Evolutionary conservation across 2,888 invertebrate genomes (phyloP).

Genomic region (Synergus gifuensis): DNA sequence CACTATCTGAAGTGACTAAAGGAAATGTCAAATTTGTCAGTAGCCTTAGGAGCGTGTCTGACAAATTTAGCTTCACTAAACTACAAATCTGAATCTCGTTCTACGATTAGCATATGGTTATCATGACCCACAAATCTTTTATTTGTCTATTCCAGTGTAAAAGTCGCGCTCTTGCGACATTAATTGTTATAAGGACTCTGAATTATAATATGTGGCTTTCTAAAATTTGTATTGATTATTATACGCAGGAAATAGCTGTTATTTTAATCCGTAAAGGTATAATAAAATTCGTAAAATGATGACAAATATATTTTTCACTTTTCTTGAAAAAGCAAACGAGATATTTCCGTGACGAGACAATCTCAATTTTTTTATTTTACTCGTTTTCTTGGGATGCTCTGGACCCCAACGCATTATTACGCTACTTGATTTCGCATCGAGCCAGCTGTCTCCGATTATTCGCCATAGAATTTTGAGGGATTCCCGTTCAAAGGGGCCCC

Average conservation of each 20-base stretch:
- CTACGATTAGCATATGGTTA: conserved; percentile 63
- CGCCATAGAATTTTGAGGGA: conserved; percentile 73
- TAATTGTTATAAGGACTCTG: not conserved
- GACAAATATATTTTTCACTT: not conserved
- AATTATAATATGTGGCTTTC: not conserved
- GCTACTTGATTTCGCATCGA: conserved; percentile 76
- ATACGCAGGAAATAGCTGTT: too few species aligned
- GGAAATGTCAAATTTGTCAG: conserved; percentile 60
- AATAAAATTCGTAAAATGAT: too few species aligned
- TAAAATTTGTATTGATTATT: not conserved
- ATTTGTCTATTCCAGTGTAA: not conserved
- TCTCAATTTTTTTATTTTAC: conserved; percentile 55
- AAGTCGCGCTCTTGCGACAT: not conserved
- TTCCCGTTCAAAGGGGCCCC: conserved; percentile 71
- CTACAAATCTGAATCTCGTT: conserved; percentile 37
- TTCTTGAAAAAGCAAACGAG: conserved; percentile 9
- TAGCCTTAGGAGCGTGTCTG: conserved; percentile 57
- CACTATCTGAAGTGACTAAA: conserved; percentile 11
- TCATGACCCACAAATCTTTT: conserved; percentile 43
- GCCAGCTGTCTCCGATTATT: conserved; percentile 76
- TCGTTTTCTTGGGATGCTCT: conserved; percentile 55
- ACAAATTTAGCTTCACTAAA: conserved; percentile 52
- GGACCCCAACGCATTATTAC: conserved; percentile 73
- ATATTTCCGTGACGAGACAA: conserved; percentile 40
- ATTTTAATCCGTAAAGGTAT: too few species aligned